These are phyloP conservation scores for Troglohyphantes excavatus DNA, from an alignment of 2,888 invertebrate genomes.

Conservation along the genomic window DNA sequence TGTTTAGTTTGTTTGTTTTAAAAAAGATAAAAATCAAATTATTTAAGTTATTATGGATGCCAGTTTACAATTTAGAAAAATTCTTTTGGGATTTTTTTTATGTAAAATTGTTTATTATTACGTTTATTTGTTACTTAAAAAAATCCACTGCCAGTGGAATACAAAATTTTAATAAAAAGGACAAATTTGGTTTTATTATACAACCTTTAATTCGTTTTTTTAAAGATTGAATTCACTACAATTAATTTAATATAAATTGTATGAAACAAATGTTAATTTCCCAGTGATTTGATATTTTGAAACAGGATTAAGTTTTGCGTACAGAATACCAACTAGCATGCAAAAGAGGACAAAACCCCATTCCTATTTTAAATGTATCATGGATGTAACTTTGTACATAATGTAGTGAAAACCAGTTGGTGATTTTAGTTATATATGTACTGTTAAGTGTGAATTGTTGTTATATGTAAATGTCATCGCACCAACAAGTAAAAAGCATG, in stretches of 20 bases:
- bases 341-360: slow-evolving; percentile 38
- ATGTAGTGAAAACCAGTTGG: slow-evolving; percentile 68
- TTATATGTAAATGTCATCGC: slow-evolving; percentile 71
- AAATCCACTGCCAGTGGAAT: not conserved
- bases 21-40: not conserved
- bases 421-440: slow-evolving; percentile 76
- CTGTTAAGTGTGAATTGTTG: slow-evolving; percentile 72
- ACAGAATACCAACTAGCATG: not conserved
- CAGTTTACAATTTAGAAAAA: not conserved
- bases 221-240: not conserved
- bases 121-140: not conserved
- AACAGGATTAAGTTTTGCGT: not conserved
- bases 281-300: not conserved
- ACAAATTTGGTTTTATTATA: not conserved
- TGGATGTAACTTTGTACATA: slow-evolving; percentile 70
- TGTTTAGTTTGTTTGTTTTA: not conserved
- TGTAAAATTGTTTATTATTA: not conserved
- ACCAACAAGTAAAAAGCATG: slow-evolving; percentile 43
- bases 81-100: not conserved
- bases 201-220: not conserved
- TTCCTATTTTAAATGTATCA: slow-evolving; percentile 66
- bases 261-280: not conserved
- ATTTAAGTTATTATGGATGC: not conserved
- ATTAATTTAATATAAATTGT: not conserved
- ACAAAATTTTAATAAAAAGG: not conserved